These are phyloP conservation scores for Fragum sueziense DNA, from an alignment of 2,888 invertebrate species.

Conservation along the genomic window DNA sequence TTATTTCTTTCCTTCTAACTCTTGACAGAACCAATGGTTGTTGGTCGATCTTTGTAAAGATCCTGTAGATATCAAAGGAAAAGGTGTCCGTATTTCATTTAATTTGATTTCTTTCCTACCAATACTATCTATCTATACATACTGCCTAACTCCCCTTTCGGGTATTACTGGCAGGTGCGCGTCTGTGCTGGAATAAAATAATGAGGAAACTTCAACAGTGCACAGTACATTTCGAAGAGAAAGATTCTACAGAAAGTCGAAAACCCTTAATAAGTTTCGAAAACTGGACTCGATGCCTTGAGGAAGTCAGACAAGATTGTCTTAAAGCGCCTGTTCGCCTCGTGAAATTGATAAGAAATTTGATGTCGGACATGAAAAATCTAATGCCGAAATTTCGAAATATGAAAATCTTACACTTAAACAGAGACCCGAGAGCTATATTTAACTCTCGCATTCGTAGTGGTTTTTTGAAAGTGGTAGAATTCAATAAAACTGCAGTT, in stretches of 20 bases:
- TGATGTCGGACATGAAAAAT: background rate
- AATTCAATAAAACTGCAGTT: background rate
- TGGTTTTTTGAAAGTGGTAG: background rate
- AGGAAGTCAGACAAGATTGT: background rate
- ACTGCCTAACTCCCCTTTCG: too few species aligned
- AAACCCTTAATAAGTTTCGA: background rate
- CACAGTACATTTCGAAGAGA: background rate
- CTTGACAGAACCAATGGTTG: too few species aligned
- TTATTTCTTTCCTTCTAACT: too few species aligned
- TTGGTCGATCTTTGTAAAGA: too few species aligned
- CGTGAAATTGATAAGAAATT: conserved; percentile 11
- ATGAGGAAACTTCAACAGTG: too few species aligned
- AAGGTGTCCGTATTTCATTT: too few species aligned
- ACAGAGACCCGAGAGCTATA: conserved; percentile 33
- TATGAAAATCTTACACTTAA: conserved; percentile 30
- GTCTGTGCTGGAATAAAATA: too few species aligned
- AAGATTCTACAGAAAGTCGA: background rate
- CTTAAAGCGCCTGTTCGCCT: background rate
- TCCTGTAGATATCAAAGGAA: too few species aligned
- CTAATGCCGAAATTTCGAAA: conserved; percentile 31
- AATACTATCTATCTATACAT: too few species aligned
- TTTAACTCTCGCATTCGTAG: conserved; percentile 18
- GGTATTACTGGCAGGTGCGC: too few species aligned
- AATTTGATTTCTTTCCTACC: too few species aligned
- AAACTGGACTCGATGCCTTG: too few species aligned